These are phyloP conservation scores for Lasioglossum calceatum DNA, from an alignment of 2,888 invertebrate species.

Conservation along the genomic window DNA sequence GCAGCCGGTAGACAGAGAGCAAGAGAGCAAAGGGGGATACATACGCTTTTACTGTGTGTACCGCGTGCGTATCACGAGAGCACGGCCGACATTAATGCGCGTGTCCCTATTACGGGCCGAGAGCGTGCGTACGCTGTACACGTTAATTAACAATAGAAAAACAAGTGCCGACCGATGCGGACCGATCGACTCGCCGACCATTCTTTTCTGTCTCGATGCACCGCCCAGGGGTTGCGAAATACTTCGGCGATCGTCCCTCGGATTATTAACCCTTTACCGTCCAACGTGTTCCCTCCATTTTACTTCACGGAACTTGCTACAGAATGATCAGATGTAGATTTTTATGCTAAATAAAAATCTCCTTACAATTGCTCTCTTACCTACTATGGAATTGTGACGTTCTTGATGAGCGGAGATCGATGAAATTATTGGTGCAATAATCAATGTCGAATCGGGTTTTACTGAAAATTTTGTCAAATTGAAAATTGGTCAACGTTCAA, in stretches of 20 bases:
- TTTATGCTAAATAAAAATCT: background rate
- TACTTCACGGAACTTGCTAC: background rate
- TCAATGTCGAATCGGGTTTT: no score
- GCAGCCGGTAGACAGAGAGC: slow-evolving; percentile 67
- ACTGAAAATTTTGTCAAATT: no score
- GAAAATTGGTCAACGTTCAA: no score
- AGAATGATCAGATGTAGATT: background rate
- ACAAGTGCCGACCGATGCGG: slow-evolving; percentile 34
- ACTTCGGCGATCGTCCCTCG: background rate
- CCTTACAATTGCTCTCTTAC: no score
- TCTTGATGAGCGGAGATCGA: no score
- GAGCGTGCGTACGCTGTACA: slow-evolving; percentile 44
- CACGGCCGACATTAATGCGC: slow-evolving; percentile 50
- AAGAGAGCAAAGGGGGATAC: slow-evolving; percentile 37
- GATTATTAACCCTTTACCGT: background rate
- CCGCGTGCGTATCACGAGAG: slow-evolving; percentile 30
- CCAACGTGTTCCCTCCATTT: background rate
- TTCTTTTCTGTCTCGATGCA: background rate
- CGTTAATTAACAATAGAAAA: slow-evolving; percentile 64
- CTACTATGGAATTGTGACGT: no score
- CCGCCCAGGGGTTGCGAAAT: background rate
- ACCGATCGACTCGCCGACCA: background rate
- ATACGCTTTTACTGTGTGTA: slow-evolving; percentile 56
- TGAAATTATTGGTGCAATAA: no score
- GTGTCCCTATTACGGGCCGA: slow-evolving; percentile 54